A percentile compares a stretch with the other conserved stretches of the same genome.
Conservation (phyloP, 1,140 invertebrate species). For the Plectus sambesii region DNA sequence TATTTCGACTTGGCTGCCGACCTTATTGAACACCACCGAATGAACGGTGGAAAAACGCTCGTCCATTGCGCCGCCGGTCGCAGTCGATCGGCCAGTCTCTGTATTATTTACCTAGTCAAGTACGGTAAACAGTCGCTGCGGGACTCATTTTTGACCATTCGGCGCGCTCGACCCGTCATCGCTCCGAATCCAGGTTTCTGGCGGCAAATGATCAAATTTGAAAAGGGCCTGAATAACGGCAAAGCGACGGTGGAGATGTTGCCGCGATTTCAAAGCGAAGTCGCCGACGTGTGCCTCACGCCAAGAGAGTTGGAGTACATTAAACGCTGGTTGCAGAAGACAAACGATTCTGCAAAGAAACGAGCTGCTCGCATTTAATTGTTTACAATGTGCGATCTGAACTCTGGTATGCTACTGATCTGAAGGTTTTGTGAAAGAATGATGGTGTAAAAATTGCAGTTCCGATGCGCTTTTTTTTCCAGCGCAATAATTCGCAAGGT, state of each 20-base stretch:
- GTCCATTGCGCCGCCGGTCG: constrained; percentile 51
- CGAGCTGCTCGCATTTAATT: no score
- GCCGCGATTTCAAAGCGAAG: constrained; percentile 16
- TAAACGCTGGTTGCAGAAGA: no score
- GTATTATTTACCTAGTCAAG: constrained; percentile 50
- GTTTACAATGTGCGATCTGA: no score
- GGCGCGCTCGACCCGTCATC: no score
- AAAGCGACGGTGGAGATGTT: constrained; percentile 16
- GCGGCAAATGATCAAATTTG: constrained; percentile 49
- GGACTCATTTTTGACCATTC: constrained; percentile 46
- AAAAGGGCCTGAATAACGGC: constrained; percentile 34
- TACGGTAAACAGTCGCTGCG: constrained; percentile 46
- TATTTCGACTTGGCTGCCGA: constrained; percentile 22
- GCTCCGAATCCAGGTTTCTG: constrained; percentile 50
- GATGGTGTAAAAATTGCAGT: no score
- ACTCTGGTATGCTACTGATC: no score
- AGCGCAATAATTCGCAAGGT: no score
- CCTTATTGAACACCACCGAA: constrained; percentile 17
- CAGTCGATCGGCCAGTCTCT: constrained; percentile 47
- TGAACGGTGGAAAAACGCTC: constrained; percentile 44
- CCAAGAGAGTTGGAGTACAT: no score
- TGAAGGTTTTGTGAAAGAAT: no score
- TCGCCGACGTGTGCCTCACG: constrained; percentile 27
- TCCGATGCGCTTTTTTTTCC: no score
- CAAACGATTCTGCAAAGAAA: no score